Evolutionary conservation across 2,113 vertebrate species (phyloP).

Genomic region (Halichoerus grypus): DNA sequence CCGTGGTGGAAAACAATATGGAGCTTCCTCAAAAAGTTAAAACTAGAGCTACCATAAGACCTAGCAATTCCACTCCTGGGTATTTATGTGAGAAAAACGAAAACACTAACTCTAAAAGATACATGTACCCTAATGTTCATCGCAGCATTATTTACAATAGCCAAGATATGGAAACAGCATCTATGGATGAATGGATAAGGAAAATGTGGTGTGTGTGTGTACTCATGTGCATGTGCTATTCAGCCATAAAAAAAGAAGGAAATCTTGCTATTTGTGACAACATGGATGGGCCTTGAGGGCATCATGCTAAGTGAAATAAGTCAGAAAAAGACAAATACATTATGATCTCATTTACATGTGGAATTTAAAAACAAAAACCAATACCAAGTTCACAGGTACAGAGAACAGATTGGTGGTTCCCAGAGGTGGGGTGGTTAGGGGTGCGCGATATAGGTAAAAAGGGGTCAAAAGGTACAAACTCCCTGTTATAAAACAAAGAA

Average conservation of each 20-base stretch:
- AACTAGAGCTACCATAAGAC: not conserved
- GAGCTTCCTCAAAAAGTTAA: not conserved
- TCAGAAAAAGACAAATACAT: not conserved
- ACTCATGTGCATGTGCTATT: not conserved
- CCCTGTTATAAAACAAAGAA: not conserved
- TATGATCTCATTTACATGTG: not conserved
- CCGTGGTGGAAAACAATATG: not conserved
- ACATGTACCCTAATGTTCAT: not conserved
- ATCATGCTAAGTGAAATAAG: not conserved
- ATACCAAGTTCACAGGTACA: not conserved
- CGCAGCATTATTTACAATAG: not conserved
- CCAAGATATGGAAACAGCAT: not conserved
- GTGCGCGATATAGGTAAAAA: not conserved
- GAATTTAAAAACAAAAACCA: not conserved
- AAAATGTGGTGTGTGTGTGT: not conserved
- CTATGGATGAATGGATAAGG: not conserved
- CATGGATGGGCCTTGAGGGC: not conserved
- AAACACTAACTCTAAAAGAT: not conserved
- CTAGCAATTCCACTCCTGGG: not conserved
- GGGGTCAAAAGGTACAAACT: not conserved
- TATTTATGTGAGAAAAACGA: not conserved
- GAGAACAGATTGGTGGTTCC: not conserved
- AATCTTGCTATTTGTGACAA: not conserved
- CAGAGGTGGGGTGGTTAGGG: not conserved
- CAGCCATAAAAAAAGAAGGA: not conserved